Base-by-base conservation (phyloP, 1,140 invertebrate species). In the Oreohelix idahoensis region DNA sequence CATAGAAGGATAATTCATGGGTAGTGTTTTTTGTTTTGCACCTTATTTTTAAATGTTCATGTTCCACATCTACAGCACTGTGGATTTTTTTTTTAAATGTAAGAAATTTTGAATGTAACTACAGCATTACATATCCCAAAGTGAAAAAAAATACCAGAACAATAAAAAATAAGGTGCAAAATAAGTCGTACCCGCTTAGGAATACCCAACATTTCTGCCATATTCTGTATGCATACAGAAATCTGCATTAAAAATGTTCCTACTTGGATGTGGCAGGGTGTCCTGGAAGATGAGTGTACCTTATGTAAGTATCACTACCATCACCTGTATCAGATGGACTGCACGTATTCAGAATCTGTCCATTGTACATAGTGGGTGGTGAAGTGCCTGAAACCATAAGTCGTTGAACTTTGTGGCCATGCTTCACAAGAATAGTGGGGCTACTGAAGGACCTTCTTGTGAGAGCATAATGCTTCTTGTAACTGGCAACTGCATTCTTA, bases 351-450 rank as follows among this genome's bases (percentile, higher is more conserved):
- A 85, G 66, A 69, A 85, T 79, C 45, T 85, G 84, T 11, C 85
- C 85, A 69, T 84, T 83, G 66, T 87, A 87, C 80, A 85, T 77
- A 23, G 78, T 85, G 8, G 83, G 58, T 74, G 86, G 84, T 39
- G 84, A 84, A 26, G 81, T 81, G 32, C 81, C 80, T 38, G 88
- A 86, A 75, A 89, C 85, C 88, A 89, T 89, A 8, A 89, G 81
- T 80, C 88, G 76, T 66, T 89, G 89, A 66, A 89, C 86, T 86
- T 89, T 89, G 79, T 89, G 86, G 51, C 89, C 88, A 86, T 89
- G 89, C 81, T 89, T 89, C 51, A 89, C 88, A 80, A 89, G 83
- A 78, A 89, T 86, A 20, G 89, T 89, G 51, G 89, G 89, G 84
- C 85, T 89, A 77, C 77, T 87, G 75, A 87, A 89, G 20, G 88